A percentile compares a stretch with the other conserved stretches of the same genome.
phyloP scores from a whole-genome alignment of 2,888 invertebrate species.

The Lissocephala sabroskyi region DNA sequence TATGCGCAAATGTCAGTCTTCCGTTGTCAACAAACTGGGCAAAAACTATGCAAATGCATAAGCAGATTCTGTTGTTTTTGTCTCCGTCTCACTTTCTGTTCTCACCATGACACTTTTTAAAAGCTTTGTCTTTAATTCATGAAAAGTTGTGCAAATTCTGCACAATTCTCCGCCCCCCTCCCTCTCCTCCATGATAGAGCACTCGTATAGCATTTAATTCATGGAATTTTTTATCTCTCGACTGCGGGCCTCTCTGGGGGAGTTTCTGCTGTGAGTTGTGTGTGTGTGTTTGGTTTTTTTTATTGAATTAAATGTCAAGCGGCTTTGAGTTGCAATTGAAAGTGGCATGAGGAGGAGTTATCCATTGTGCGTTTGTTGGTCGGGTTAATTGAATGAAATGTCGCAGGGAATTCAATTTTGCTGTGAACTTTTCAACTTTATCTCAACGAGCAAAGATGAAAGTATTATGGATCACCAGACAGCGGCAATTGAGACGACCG shows the following conservation, averaged over 20 bases:
- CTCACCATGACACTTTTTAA: constrained; percentile 28
- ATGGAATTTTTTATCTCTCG: constrained; percentile 31
- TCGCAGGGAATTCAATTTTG: constrained; percentile 29
- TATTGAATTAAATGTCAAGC: constrained; percentile 54
- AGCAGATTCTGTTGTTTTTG: too few species aligned
- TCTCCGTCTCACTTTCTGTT: too few species aligned
- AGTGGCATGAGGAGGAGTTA: background rate
- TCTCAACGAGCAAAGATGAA: background rate
- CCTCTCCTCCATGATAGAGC: background rate
- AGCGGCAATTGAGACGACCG: too few species aligned
- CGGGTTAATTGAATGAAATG: constrained; percentile 53
- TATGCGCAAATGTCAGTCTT: constrained; percentile 25
- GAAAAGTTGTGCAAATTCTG: constrained; percentile 44
- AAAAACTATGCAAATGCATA: too few species aligned
- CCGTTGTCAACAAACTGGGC: too few species aligned
- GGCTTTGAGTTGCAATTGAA: constrained; percentile 14
- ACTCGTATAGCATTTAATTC: constrained; percentile 38
- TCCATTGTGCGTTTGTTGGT: constrained; percentile 13
- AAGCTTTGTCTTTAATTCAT: constrained; percentile 42
- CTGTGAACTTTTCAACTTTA: constrained; percentile 56
- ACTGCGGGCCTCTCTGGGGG: too few species aligned
- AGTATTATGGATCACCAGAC: too few species aligned
- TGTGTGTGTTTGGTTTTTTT: too few species aligned
- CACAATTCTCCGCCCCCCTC: constrained; percentile 23
- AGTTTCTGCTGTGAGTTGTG: too few species aligned